Evolutionary conservation across 1,140 invertebrate genomes (phyloP), one percentile per base, ranked within the genome.

Genomic region (Coelopa frigida): DNA sequence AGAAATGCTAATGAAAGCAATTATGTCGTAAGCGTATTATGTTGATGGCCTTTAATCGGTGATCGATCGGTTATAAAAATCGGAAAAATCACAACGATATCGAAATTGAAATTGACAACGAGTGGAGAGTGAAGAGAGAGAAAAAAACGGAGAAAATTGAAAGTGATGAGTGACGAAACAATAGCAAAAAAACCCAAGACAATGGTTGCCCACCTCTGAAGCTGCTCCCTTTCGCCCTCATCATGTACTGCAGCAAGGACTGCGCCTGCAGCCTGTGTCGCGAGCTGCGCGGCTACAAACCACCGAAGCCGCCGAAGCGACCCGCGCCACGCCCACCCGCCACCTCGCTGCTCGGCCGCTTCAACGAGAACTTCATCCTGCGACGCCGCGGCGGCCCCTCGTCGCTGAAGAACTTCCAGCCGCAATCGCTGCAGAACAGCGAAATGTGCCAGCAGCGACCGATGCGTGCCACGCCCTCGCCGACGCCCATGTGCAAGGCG

Each of bases 241-340:
- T n/a, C n/a, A 74, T 73, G 72, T 64, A 61, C 53, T 75, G 73
- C 55, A 61, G 59, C 50, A 66, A 73, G 59, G 68, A 73, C 56
- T 75, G 73, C 59, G 59, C 58, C 24, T 75, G 73, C 51, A 68
- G 71, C 22, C 56, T 75, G 51, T 75, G 73, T 46, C 60, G 72
- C 29, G 71, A 75, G 49, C 49, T 75, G 45, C 68, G 61, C 11
- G 58, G 60, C 37, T 69, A 50, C 49, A 72, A 72, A 39, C 45
- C 50, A 27, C 26, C 42, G 15, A 56, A 51, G 14, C 24, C 33
- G 15, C 11, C 38, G 0, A 50, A 50, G n/a, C 38, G 37, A 17
- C 48, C 44, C 8, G 43, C 48, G 18, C 43, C 48, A 23, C 44
- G 43, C 29, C 49, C 51, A 8, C 49, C 52, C 5, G 39, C 58